Percentiles rank a stretch among this genome's conserved stretches.
phyloP scores from a whole-genome alignment of 1,140 invertebrate species.

The Drosophila ohnishii region DNA sequence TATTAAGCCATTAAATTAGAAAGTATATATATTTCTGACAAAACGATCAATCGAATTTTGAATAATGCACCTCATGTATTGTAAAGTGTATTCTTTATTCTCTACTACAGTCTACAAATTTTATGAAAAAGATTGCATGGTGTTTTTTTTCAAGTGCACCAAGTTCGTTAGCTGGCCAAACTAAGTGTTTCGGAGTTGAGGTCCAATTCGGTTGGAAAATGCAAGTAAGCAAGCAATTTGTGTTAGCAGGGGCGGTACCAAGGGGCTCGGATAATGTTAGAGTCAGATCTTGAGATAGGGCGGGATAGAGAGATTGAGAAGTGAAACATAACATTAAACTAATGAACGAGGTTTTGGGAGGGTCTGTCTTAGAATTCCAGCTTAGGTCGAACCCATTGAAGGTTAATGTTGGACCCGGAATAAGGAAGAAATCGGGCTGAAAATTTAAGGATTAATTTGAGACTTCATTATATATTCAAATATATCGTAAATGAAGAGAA shows the following conservation, averaged over 20 bases:
- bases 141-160: constrained; percentile 1
- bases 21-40: neutral
- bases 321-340: constrained; percentile 39
- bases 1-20: no score
- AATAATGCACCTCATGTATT: neutral
- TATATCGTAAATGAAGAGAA: neutral
- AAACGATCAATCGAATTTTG: no score
- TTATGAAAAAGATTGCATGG: no score
- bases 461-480: neutral
- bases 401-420: neutral
- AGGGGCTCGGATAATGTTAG: constrained; percentile 32
- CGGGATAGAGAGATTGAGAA: constrained; percentile 27
- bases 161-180: constrained; percentile 27
- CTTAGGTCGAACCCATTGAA: neutral
- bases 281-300: constrained; percentile 40
- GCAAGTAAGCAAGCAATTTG: constrained; percentile 42
- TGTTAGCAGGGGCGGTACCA: constrained; percentile 30
- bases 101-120: neutral
- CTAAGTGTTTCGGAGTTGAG: constrained; percentile 28
- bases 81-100: neutral
- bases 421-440: neutral
- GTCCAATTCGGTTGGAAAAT: constrained; percentile 41
- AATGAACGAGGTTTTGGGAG: constrained; percentile 24
- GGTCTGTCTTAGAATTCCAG: neutral
- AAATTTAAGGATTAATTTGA: neutral